These are phyloP conservation scores for Malurus leucopterus DNA, from an alignment of 2,797 vertebrate species.

Conservation along the genomic window DNA sequence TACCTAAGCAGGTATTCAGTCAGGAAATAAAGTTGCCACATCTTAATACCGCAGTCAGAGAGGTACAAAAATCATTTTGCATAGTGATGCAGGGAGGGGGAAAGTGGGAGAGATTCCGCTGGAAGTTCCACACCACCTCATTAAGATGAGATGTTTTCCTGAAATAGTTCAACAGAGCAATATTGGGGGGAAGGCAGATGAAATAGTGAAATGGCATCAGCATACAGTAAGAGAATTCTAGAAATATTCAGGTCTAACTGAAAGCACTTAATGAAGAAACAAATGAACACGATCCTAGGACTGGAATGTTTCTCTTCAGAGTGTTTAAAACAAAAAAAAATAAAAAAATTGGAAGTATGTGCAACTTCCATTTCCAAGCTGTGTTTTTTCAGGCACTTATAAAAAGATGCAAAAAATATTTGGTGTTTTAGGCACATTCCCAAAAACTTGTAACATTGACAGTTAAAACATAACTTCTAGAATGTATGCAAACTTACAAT, in stretches of 20 bases:
- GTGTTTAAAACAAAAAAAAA: background rate
- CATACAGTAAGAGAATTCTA: background rate
- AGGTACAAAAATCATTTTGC: background rate
- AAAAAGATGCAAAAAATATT: background rate
- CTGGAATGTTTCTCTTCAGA: background rate
- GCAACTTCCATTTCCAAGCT: background rate
- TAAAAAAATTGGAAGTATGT: background rate
- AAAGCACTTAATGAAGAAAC: background rate
- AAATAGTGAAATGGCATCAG: background rate
- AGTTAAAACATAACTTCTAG: background rate
- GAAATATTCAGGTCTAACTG: background rate
- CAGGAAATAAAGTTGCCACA: background rate
- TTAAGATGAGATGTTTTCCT: background rate
- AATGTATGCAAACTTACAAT: background rate
- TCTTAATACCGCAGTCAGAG: background rate
- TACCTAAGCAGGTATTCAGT: background rate
- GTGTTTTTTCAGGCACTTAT: background rate
- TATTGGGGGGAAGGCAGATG: fast-evolving
- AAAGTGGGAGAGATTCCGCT: background rate
- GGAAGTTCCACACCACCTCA: background rate
- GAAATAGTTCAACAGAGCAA: background rate
- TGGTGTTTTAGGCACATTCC: background rate
- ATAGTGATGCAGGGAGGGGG: background rate
- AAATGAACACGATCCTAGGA: background rate
- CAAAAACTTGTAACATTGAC: background rate